phyloP scores from a whole-genome alignment of 2,888 invertebrate genomes.

The Augiades crinisus region DNA sequence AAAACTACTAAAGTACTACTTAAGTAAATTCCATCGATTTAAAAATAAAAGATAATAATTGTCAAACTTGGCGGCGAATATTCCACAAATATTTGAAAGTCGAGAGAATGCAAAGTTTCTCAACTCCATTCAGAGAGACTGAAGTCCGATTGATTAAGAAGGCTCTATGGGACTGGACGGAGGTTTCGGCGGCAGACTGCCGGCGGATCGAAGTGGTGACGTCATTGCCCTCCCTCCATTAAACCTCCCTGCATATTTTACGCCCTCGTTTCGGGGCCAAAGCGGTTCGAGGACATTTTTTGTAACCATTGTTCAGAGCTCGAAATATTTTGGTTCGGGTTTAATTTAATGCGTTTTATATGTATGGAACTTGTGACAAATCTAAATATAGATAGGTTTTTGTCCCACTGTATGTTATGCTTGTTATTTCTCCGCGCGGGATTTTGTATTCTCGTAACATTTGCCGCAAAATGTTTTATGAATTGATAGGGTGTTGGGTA shows the following conservation, averaged over 20 bases:
- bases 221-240: constrained; percentile 52
- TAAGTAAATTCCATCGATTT: not conserved
- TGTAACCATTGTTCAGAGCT: constrained; percentile 42
- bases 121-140: constrained; percentile 31
- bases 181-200: constrained; percentile 57
- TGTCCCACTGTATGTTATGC: not conserved
- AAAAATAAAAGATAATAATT: constrained; percentile 30
- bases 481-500: not conserved
- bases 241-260: constrained; percentile 63
- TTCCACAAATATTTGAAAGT: not conserved
- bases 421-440: not conserved
- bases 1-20: not conserved
- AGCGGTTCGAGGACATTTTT: constrained; percentile 25
- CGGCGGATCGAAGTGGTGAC: constrained; percentile 66
- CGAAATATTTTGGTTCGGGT: constrained; percentile 32
- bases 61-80: constrained; percentile 22
- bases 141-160: constrained; percentile 55
- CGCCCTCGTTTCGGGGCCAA: constrained; percentile 50
- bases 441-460: not conserved
- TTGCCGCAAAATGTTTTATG: too few relatives aligned
- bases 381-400: constrained; percentile 13
- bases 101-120: not conserved
- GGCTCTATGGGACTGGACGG: constrained; percentile 49
- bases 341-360: constrained; percentile 13
- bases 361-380: constrained; percentile 13